Base-by-base conservation (phyloP, 2,888 invertebrate species). In the Sinopyrophorus schimmeli region DNA sequence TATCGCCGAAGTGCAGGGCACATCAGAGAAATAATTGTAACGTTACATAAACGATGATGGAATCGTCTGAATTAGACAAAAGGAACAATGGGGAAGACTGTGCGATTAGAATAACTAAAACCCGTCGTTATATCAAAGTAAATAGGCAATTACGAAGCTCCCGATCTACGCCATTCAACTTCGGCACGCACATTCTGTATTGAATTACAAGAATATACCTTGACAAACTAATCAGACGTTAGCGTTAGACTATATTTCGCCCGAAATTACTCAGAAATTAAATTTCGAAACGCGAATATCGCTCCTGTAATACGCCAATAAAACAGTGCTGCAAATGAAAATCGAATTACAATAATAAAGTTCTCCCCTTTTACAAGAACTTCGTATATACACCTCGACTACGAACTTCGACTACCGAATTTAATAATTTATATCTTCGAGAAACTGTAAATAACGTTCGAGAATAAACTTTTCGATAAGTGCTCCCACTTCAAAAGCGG, bases 121-220 rank as follows among this genome's bases (percentile, higher is more conserved):
- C 50, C 50, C 50, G 27, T 47, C 44, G 50, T 50, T 50, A 50
- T 50, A 43, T 50, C 40, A 50, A 49, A 44, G 50, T 44, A 50
- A 50, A 44, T 50, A 50, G 50, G 50, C 50, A 44, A 50, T 50
- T 50, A 50, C 44, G 28, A 38, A 44, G 43, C 39, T 44, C n/a
- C 34, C 43, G 43, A 43, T 48, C 42, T 38, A 43, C 41, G 30
- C 31, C 34, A 42, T 43, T 50, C 50, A 50, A 40, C 40, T 34
- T 30, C 35, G 38, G 43, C 50, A 50, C 50, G 49, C 49, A 49
- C 42, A 49, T 49, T n/a, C 43, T 38, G 38, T 43, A 49, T 49
- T 44, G 37, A 44, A 38, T 44, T 35, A 44, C 44, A 38, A 37
- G 37, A 43, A 43, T 43, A 43, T 43, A 43, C 43, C 43, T 43